These are phyloP conservation scores for Megaceryle alcyon DNA, from an alignment of 2,797 vertebrate species.

Conservation along the genomic window DNA sequence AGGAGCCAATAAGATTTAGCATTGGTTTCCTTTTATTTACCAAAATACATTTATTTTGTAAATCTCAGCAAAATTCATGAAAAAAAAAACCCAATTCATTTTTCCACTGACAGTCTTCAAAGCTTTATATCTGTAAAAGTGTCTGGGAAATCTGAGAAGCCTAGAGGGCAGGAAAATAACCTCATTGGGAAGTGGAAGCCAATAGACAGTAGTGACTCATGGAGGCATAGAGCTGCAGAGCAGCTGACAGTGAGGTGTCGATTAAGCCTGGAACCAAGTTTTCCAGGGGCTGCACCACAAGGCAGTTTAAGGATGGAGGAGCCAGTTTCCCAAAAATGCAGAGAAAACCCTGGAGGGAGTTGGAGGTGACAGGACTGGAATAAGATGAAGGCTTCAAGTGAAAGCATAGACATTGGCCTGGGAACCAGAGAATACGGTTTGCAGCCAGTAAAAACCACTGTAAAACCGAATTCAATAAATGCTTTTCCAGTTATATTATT, in stretches of 20 bases:
- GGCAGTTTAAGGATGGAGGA: neutral
- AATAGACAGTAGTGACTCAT: neutral
- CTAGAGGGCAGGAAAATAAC: slow-evolving; percentile 9
- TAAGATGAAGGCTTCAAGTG: neutral
- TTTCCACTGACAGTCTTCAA: neutral
- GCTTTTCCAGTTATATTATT: neutral
- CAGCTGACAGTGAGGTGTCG: neutral
- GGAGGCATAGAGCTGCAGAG: neutral
- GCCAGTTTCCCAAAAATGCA: neutral
- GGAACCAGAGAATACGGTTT: neutral
- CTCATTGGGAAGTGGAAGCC: neutral
- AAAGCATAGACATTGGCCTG: neutral
- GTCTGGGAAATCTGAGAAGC: neutral
- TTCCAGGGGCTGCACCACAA: neutral
- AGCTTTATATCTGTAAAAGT: slow-evolving; percentile 12
- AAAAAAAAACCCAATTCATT: neutral
- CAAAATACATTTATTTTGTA: neutral
- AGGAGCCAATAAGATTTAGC: neutral
- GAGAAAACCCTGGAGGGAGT: neutral
- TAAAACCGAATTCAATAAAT: slow-evolving; percentile 1
- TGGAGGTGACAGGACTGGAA: neutral
- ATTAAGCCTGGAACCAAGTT: neutral
- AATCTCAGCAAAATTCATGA: slow-evolving; percentile 17
- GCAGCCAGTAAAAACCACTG: neutral
- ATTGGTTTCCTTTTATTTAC: neutral